Evolutionary conservation across 2,888 invertebrate genomes (phyloP).

Genomic region (Clunio marinus): DNA sequence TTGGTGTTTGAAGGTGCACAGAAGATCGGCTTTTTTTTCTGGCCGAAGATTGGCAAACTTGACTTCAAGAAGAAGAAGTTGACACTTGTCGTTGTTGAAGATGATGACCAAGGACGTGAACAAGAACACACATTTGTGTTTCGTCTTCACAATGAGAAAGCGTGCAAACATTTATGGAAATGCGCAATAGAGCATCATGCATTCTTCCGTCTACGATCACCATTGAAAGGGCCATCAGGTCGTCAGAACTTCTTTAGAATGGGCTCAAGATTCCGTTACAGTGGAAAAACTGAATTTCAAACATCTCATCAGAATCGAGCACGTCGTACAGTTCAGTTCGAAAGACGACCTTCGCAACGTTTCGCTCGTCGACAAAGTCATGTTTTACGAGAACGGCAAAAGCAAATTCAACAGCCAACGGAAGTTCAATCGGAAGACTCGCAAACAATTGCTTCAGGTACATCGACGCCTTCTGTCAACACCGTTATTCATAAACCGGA

Average conservation of each 20-base stretch:
- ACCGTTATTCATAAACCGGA: conserved; percentile 47
- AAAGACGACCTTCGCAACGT: conserved; percentile 92
- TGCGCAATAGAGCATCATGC: conserved; percentile 99
- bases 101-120: conserved; percentile 93
- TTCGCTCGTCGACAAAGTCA: conserved; percentile 91
- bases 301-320: conserved; percentile 87
- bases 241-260: conserved; percentile 96
- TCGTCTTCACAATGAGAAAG: conserved; percentile 90
- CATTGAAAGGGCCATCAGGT: conserved; percentile 81
- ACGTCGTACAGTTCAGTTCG: conserved; percentile 90
- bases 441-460: conserved; percentile 44
- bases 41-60: conserved; percentile 97
- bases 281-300: conserved; percentile 97
- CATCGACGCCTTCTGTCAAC: conserved; percentile 50
- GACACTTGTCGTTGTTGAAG: conserved; percentile 95
- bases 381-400: conserved; percentile 74
- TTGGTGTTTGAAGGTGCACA: conserved; percentile 94
- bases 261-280: conserved; percentile 90
- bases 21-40: conserved; percentile 98
- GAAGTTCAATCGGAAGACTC: conserved; percentile 30
- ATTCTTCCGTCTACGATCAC: conserved; percentile 91
- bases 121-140: conserved; percentile 99
- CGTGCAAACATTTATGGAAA: conserved; percentile 99
- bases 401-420: conserved; percentile 49
- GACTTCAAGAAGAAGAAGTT: conserved; percentile 98